Evolutionary conservation across 37 sponge, comb jelly and placozoan species (phyloP).

Genomic region (Eunapius fragilis): DNA sequence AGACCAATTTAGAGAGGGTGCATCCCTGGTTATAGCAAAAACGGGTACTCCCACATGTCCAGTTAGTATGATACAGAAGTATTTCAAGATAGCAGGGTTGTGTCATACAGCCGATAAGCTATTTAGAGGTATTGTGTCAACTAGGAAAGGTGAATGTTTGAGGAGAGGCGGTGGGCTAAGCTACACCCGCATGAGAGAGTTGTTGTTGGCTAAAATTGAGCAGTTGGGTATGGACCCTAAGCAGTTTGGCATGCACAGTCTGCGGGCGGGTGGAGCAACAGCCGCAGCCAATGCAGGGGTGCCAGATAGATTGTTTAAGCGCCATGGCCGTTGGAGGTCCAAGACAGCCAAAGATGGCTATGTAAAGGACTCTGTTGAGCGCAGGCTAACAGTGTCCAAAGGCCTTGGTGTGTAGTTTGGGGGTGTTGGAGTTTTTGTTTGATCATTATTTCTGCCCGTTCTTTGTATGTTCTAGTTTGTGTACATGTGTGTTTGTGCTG

Average conservation of each 20-base stretch:
- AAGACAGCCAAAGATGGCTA: no score
- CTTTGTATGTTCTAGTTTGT: neutral
- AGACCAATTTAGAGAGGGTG: constrained; percentile 3
- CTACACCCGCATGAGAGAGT: no score
- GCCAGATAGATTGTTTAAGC: no score
- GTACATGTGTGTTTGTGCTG: neutral
- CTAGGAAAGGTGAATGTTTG: no score
- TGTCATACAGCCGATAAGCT: neutral
- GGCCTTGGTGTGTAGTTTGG: neutral
- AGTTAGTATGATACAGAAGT: constrained; percentile 7
- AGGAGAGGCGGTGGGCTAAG: no score
- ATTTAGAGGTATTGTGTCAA: no score
- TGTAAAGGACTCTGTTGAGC: neutral
- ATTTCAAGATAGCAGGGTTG: constrained; percentile 8
- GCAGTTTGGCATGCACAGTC: no score
- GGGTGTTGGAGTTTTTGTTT: neutral
- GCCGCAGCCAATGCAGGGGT: no score
- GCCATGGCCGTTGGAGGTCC: no score
- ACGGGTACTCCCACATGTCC: constrained; percentile 8
- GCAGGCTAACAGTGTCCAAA: neutral
- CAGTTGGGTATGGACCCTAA: no score
- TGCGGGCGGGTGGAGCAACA: no score
- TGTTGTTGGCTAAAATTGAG: no score
- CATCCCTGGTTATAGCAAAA: constrained; percentile 7
- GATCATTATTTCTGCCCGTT: neutral